Evolutionary conservation across 2,797 vertebrate genomes (phyloP).

Genomic region (Thamnophis elegans): DNA sequence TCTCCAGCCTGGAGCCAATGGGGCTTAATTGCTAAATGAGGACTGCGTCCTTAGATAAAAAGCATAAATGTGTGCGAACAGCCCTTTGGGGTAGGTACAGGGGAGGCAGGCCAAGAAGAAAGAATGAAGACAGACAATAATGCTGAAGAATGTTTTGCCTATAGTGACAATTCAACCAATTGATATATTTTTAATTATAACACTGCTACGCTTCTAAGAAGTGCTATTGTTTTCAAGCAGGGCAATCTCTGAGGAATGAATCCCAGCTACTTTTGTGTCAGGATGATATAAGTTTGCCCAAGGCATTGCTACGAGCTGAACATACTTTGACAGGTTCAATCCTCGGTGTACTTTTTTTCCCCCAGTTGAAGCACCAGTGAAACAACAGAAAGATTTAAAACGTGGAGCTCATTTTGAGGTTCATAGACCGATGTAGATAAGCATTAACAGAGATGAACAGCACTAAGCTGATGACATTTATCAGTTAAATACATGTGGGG

Average conservation of each 20-base stretch:
- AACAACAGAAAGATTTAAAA: background rate
- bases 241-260: slow-evolving; percentile 59
- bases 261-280: slow-evolving; percentile 64
- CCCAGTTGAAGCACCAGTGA: background rate
- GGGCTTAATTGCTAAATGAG: slow-evolving; percentile 33
- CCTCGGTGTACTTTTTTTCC: background rate
- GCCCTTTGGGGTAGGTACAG: background rate
- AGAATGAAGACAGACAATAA: slow-evolving; percentile 26
- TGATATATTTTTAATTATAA: slow-evolving; percentile 67
- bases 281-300: slow-evolving; percentile 67
- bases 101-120: background rate
- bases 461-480: slow-evolving; percentile 52
- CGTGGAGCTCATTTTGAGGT: background rate
- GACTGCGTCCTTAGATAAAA: slow-evolving; percentile 20
- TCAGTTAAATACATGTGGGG: slow-evolving; percentile 6
- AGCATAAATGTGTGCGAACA: slow-evolving; percentile 23
- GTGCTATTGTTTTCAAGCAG: slow-evolving; percentile 45
- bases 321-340: slow-evolving; percentile 50
- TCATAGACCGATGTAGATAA: slow-evolving; percentile 33
- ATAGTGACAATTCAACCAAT: slow-evolving; percentile 49
- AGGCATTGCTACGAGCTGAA: slow-evolving; percentile 63
- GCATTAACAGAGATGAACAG: slow-evolving; percentile 57
- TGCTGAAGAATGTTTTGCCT: slow-evolving; percentile 31
- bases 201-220: slow-evolving; percentile 50
- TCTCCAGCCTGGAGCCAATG: background rate